Evolutionary conservation across 2,888 invertebrate genomes (phyloP), one percentile per base, ranked within the genome.

Genomic region (Geophilus truncorum): DNA sequence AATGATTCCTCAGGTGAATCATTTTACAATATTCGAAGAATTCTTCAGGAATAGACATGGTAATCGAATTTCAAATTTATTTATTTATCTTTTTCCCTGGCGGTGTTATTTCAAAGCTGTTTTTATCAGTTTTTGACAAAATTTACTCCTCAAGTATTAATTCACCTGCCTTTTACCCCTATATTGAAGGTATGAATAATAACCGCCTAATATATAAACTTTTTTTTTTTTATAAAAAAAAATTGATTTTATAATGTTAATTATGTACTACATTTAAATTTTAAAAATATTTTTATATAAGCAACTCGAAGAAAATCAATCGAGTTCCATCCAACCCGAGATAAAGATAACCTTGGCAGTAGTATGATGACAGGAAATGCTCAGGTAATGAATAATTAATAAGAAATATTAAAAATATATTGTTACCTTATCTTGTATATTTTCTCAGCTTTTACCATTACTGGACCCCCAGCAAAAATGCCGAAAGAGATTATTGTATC

Each of bases 21-120:
- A 95, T 86, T 95, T 94, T 87, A 95, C 94, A 40, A 91, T 96
- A 21, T 96, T 92, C 86, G 91, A 92, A 83, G 93, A 92, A 79
- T 95, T 95, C 87, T 95, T 96, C 85, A 84, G 85, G 36, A 84
- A 86, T 76, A 81, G 85, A 77, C 28, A 30, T 23, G 34, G n/a
- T 57, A 30, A 70, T 15, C n/a, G 28, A 28, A 25, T 70, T 28
- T 45, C 15, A 32, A 32, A 32, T 6, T 6, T 32, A 32, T 32
- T 32, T 32, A 32, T 4, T 32, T 32, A n/a, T n/a, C n/a, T n/a
- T n/a, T n/a, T n/a, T n/a, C n/a, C n/a, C n/a, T n/a, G n/a, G n/a
- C n/a, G n/a, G n/a, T n/a, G n/a, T n/a, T n/a, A n/a, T n/a, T n/a
- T n/a, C n/a, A n/a, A n/a, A n/a, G n/a, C n/a, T 40, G 10, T 40